Evolutionary conservation across 1,140 invertebrate genomes (phyloP), one percentile per base, ranked within the genome.

Genomic region (Nymphalis io): DNA sequence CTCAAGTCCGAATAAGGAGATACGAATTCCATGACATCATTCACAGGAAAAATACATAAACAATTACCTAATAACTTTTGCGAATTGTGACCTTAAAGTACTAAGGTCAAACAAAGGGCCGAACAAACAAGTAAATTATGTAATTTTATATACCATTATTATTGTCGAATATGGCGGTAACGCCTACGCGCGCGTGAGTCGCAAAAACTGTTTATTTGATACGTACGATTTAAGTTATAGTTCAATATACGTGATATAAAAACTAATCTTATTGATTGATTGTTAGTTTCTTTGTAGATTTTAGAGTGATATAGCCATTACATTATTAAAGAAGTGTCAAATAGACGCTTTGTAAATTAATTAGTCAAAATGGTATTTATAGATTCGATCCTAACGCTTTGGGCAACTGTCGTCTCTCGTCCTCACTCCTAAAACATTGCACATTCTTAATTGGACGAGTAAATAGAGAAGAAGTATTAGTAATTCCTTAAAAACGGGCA

Each of bases 111-210:
- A 33, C 10, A 33, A 53, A 53, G 61, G 61, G 33, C 13, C 16
- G 20, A 53, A 53, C 33, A 63, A 63, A 63, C 61, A 53, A 63
- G 61, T 63, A 53, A 63, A 63, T 63, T 63, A 63, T 63, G 61
- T 48, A 63, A 63, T 63, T 63, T 63, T 63, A 63, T 63, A 33
- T 63, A 23, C 40, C 48, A 63, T 63, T 63, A 63, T 63, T 39
- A 18, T 63, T n/a, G 12, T n/a, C 61, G 38, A 39, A 63, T 46
- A 63, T 53, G 61, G 61, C 33, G 48, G 33, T 20, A 46, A 27
- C 61, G 33, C 61, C 61, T 18, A 63, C 61, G 33, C 27, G 48
- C 33, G 12, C 20, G 27, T 39, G 13, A 33, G 33, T 8, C 11
- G 27, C 23, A 61, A 61, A 61, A 63, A 21, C 48, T 10, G 48